Base-by-base conservation (phyloP, 2,113 vertebrate species). In the Serilophus lunatus region DNA sequence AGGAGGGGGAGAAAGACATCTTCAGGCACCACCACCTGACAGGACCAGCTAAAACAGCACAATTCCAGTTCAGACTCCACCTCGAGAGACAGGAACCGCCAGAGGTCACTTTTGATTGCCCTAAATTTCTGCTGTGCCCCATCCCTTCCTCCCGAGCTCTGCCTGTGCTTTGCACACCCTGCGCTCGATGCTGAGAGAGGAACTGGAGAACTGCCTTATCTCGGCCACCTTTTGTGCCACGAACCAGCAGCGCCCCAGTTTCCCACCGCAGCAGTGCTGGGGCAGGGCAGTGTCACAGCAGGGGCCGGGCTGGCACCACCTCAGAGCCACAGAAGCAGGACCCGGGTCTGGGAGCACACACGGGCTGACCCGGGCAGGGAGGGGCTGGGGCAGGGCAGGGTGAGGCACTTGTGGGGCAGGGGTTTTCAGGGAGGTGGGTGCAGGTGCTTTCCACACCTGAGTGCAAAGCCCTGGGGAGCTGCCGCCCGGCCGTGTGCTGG, bases 321-420 rank as follows among this genome's bases (percentile, higher is more conserved):
- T 3, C 33, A 23, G 42, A 23, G 9, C 3, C 71, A 35, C 82
- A 17, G 42, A 50, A 36, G 2, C 33, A 6, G 5, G 6, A 1
- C 3, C 20, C 1, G 36, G 35, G 7, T 4, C 16, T 3, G 65
- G 5, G 0, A 6, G 57, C 81, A 42, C 19, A 20, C 16, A 13
- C 1, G 63, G 17, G 3, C 36, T 18, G 3, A 11, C 1, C 22
- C 18, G 63, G 83, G 61, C 20, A 35, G 16, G 10, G 10, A 35
- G 25, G 25, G 29, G 22, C 72, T 51, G 72, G 26, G 36, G 11
- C 10, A 7, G 45, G 5, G 63, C 45, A 22, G 31, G 17, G 20
- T 14, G 10, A 25, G 44, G 45, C 4, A 9, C 4, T 18, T 9
- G 29, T 28, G 33, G 72, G 59, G 45, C 23, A 35, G 87, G 7